Conservation (phyloP, 2,888 invertebrate genomes). For the Acleris emargana region DNA sequence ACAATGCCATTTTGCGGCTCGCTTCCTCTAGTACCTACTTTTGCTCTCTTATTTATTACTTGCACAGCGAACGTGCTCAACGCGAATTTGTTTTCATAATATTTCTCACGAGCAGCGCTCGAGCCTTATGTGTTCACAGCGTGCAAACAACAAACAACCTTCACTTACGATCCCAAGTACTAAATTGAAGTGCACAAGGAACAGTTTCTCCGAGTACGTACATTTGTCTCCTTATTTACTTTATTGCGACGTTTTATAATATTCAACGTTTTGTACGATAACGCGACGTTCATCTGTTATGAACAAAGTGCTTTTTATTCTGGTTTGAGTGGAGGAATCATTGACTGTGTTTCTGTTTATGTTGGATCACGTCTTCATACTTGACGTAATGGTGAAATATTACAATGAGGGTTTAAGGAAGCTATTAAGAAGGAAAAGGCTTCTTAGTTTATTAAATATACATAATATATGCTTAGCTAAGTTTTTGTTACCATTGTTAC, state of each 20-base stretch:
- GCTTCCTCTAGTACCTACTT: conserved; percentile 59
- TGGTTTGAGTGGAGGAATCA: conserved; percentile 36
- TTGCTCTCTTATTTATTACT: conserved; percentile 80
- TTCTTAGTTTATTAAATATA: no score
- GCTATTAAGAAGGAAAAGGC: no score
- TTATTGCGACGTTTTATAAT: conserved; percentile 82
- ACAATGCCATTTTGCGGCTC: conserved; percentile 71
- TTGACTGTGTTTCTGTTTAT: conserved; percentile 6
- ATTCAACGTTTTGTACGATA: conserved; percentile 74
- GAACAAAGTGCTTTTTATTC: conserved; percentile 64
- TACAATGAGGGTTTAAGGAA: not conserved
- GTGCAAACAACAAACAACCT: conserved; percentile 50
- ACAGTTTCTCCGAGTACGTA: conserved; percentile 51
- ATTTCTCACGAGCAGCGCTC: conserved; percentile 69
- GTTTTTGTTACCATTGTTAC: no score
- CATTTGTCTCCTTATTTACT: conserved; percentile 79
- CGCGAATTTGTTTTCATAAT: conserved; percentile 83
- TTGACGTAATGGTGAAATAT: not conserved
- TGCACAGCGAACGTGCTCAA: conserved; percentile 79
- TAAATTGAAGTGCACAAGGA: conserved; percentile 45
- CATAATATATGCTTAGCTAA: no score
- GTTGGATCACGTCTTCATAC: not conserved
- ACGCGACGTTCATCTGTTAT: conserved; percentile 70
- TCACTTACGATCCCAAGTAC: conserved; percentile 47
- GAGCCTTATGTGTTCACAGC: conserved; percentile 57